Base-by-base conservation (phyloP, 1,140 invertebrate species). In the Chlorops oryzae region DNA sequence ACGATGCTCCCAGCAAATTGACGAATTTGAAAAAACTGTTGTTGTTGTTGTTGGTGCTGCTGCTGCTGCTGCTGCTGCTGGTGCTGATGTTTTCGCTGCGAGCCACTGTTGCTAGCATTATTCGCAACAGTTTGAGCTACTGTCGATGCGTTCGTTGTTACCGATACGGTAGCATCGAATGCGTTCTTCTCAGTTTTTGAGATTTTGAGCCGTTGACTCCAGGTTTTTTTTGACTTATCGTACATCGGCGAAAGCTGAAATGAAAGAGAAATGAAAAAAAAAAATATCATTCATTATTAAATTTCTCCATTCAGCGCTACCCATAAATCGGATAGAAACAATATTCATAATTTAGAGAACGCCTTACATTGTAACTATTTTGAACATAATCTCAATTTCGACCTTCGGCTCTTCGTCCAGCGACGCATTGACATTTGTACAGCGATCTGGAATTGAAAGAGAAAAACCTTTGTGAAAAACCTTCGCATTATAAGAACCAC, bases 201-300 rank as follows among this genome's bases (percentile, higher is more conserved):
- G 43, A 74, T 65, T 55, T 73, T 74, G 55, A 73, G 63, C 50
- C 70, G 64, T 58, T 76, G 72, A 62, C 72, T 73, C 74, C 73
- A 74, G 53, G 69, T 72, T 65, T 75, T 75, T 58, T 74, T 74
- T 54, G 65, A 70, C 60, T 74, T 73, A 52, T 74, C 70, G 66
- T 73, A 73, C 61, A 72, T 70, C 56, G 62, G 63, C 49, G 55
- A 54, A 48, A 50, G 41, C 39, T 61, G 54, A 22, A 54, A 61
- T 47, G 5, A 59, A 58, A 52, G 37, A 39, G 15, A 39, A 13
- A 20, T 23, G 25, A 41, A n/a, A 23, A 23, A 7, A 12, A 4
- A 3, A 2, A 22, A 5, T n/a, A n/a, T n/a, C n/a, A n/a, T n/a
- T n/a, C n/a, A n/a, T n/a, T n/a, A n/a, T n/a, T n/a, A n/a, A n/a